These are phyloP conservation scores for Calidris pugnax DNA, from an alignment of 2,113 vertebrate species.

Conservation along the genomic window DNA sequence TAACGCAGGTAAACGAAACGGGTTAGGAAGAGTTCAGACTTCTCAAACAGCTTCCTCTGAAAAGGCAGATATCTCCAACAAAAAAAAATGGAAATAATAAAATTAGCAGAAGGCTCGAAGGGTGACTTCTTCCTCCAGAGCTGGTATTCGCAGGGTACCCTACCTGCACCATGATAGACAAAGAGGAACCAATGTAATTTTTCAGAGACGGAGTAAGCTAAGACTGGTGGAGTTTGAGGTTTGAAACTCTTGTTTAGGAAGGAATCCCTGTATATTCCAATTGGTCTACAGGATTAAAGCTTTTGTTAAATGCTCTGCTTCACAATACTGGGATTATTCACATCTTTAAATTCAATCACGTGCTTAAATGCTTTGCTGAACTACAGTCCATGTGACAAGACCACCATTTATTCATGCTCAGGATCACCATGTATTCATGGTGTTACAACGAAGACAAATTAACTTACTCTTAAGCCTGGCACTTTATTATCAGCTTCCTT, in stretches of 20 bases:
- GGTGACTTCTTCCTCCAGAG: background rate
- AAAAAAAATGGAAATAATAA: background rate
- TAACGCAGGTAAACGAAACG: background rate
- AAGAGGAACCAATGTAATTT: background rate
- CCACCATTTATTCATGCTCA: background rate
- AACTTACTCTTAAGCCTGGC: background rate
- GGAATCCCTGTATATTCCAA: background rate
- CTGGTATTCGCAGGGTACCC: background rate
- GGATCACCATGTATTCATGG: background rate
- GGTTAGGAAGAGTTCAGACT: conserved; percentile 32
- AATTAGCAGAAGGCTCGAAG: background rate
- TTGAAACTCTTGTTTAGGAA: background rate
- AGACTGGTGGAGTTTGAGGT: background rate
- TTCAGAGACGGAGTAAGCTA: background rate
- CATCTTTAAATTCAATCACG: background rate
- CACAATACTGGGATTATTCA: conserved; percentile 22
- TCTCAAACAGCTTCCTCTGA: background rate
- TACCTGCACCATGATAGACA: background rate
- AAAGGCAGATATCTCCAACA: background rate
- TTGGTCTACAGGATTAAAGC: background rate
- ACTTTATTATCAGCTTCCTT: background rate
- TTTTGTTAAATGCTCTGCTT: background rate
- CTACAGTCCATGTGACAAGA: background rate
- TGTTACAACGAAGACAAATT: background rate
- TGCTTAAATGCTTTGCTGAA: conserved; percentile 44